Evolutionary conservation across 1,140 invertebrate genomes (phyloP).

Genomic region (Euglossa dilemma): DNA sequence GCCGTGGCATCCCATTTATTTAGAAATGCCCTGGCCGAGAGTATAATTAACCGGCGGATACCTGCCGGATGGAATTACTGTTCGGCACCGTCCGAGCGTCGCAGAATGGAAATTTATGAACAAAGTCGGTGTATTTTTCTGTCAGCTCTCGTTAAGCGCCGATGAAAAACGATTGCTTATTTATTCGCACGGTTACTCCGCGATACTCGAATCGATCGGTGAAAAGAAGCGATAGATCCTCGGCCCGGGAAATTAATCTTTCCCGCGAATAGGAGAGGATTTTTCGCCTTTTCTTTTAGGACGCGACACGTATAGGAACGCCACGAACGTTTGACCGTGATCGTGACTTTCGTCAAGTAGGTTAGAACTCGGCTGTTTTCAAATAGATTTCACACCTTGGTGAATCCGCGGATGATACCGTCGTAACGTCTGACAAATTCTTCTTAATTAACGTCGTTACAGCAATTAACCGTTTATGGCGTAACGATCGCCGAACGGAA

Average conservation of each 20-base stretch:
- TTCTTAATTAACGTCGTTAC: constrained; percentile 38
- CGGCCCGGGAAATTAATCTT: constrained; percentile 39
- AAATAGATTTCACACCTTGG: constrained; percentile 61
- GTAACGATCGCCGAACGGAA: constrained; percentile 13
- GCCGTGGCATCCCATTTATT: constrained; percentile 57
- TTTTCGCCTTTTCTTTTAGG: not conserved
- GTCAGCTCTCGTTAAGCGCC: not conserved
- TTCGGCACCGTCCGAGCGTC: not conserved
- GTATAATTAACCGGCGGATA: constrained; percentile 17
- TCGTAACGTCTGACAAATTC: constrained; percentile 19
- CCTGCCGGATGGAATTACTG: not conserved
- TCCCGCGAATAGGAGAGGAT: not conserved
- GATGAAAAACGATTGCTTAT: not conserved
- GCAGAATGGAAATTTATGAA: constrained; percentile 7
- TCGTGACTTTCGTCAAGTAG: constrained; percentile 68
- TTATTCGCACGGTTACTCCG: constrained; percentile 28
- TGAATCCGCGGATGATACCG: not conserved
- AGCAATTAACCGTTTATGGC: constrained; percentile 24
- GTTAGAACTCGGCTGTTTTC: constrained; percentile 49
- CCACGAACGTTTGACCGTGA: constrained; percentile 59
- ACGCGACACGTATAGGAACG: constrained; percentile 55
- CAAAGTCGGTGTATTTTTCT: not conserved
- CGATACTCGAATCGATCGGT: not conserved
- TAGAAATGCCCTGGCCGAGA: not conserved
- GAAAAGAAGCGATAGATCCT: constrained; percentile 34